Evolutionary conservation across 1,140 invertebrate genomes (phyloP).

Genomic region (Trichogramma pretiosum): DNA sequence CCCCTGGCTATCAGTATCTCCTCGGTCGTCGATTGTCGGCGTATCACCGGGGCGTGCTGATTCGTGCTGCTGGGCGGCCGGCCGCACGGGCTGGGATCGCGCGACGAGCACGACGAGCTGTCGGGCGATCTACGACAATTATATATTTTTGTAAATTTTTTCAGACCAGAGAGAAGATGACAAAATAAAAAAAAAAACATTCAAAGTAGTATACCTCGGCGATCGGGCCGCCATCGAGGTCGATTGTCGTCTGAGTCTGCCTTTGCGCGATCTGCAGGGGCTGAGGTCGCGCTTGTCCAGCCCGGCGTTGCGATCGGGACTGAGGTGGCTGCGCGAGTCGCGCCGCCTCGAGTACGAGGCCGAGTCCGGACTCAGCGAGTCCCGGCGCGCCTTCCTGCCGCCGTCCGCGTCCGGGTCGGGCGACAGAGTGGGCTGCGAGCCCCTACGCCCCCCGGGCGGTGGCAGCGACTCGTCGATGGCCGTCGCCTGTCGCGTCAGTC

Average conservation of each 20-base stretch:
- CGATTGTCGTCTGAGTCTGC: constrained; percentile 67
- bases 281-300: constrained; percentile 57
- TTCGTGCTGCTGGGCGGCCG: constrained; percentile 36
- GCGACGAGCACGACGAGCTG: constrained; percentile 44
- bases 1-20: constrained; percentile 84
- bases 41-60: constrained; percentile 59
- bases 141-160: neutral
- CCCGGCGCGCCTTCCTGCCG: constrained; percentile 65
- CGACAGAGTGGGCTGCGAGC: constrained; percentile 71
- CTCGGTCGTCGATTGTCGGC: constrained; percentile 81
- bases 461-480: constrained; percentile 78
- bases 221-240: constrained; percentile 59
- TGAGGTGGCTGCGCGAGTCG: constrained; percentile 68
- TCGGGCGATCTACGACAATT: constrained; percentile 44
- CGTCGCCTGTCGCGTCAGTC: constrained; percentile 75
- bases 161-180: neutral
- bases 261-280: constrained; percentile 54
- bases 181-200: constrained; percentile 1
- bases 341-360: constrained; percentile 58
- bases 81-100: constrained; percentile 65
- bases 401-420: constrained; percentile 58
- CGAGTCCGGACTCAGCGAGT: constrained; percentile 80
- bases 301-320: constrained; percentile 62
- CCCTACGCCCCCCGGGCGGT: constrained; percentile 55
- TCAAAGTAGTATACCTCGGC: constrained; percentile 30